Percentiles rank a stretch among this genome's conserved stretches.
phyloP scores from a whole-genome alignment of 2,888 invertebrate species.

The Piscicola geometra region DNA sequence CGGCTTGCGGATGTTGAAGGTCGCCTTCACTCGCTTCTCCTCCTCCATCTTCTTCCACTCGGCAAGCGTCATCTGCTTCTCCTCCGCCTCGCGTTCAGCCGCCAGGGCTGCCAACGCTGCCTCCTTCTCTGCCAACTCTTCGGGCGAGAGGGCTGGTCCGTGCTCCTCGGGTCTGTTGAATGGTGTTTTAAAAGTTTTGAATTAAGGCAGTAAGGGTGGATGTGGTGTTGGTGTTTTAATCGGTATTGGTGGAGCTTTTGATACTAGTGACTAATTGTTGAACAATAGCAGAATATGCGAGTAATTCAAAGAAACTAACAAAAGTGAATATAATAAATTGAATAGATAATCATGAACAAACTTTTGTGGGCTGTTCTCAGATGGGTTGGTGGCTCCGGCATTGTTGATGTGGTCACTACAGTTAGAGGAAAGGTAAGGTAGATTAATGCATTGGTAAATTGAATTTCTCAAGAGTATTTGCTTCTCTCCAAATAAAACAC shows the following conservation, averaged over 20 bases:
- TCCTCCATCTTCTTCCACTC: conserved; percentile 83
- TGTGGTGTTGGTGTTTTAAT: too few relatives aligned
- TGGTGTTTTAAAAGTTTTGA: too few relatives aligned
- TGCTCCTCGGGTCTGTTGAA: conserved; percentile 1
- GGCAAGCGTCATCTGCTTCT: conserved; percentile 77
- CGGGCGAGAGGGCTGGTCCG: background rate
- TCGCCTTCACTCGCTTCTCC: conserved; percentile 67
- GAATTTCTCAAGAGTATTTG: background rate
- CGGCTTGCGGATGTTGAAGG: conserved; percentile 80
- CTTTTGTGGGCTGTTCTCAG: background rate
- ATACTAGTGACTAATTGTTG: too few relatives aligned
- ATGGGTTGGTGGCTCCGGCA: background rate
- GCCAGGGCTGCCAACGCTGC: conserved; percentile 45
- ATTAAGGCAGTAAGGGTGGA: too few relatives aligned
- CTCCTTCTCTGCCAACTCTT: conserved; percentile 13
- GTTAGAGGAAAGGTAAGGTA: too few relatives aligned
- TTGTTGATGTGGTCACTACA: conserved; percentile 14
- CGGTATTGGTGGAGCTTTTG: too few relatives aligned
- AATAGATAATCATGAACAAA: too few relatives aligned
- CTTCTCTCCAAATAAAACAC: background rate
- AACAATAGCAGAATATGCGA: too few relatives aligned
- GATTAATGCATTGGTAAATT: too few relatives aligned
- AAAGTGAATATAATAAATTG: too few relatives aligned
- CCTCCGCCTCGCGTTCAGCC: conserved; percentile 54
- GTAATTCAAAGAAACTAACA: too few relatives aligned